Evolutionary conservation across 2,113 vertebrate species (phyloP).

Genomic region (Xyrauchen texanus): DNA sequence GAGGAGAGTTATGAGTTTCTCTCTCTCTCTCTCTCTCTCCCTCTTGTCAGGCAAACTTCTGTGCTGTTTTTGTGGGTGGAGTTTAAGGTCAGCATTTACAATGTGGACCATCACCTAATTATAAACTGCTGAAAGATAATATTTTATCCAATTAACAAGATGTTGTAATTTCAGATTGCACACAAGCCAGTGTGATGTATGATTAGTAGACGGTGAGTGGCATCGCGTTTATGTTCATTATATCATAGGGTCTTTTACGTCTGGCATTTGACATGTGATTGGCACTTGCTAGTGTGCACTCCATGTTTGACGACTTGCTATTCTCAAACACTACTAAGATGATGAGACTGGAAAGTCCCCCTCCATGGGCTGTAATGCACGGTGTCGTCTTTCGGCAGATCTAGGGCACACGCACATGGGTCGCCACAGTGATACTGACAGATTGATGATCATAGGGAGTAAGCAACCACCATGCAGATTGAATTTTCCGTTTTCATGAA

Average conservation of each 20-base stretch:
- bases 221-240: conserved; percentile 5
- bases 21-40: not conserved
- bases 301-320: conserved; percentile 66
- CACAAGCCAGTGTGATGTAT: not conserved
- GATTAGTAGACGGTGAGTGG: not conserved
- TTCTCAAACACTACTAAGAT: conserved; percentile 55
- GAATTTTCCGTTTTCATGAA: too few relatives aligned
- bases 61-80: not conserved
- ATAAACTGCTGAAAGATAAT: conserved; percentile 2
- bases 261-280: conserved; percentile 32
- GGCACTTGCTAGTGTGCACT: conserved; percentile 25
- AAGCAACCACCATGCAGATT: too few relatives aligned
- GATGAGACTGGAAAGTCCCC: conserved; percentile 69
- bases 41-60: not conserved
- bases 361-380: conserved; percentile 46
- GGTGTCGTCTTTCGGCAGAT: conserved; percentile 66
- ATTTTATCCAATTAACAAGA: conserved; percentile 9
- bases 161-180: not conserved
- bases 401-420: conserved; percentile 52
- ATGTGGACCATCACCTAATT: conserved; percentile 8
- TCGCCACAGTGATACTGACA: not conserved
- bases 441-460: too few relatives aligned
- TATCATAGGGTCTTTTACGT: conserved; percentile 12
- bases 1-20: too few relatives aligned
- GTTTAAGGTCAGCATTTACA: conserved; percentile 5